phyloP scores from a whole-genome alignment of 2,797 vertebrate genomes.

The Cottoperca gobio region DNA sequence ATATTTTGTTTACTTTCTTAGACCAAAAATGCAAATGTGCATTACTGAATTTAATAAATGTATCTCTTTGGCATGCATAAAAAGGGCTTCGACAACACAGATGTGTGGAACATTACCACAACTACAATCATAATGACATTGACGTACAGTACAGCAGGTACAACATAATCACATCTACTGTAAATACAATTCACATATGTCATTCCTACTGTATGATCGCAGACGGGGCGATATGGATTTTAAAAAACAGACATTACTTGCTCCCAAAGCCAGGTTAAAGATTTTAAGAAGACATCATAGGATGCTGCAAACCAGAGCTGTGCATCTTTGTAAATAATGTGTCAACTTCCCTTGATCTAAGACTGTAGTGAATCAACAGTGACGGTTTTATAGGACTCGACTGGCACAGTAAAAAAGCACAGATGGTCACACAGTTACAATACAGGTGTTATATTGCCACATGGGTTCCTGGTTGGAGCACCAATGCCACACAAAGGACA shows the following conservation, averaged over 20 bases:
- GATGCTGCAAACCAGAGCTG: constrained; percentile 35
- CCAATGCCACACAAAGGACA: constrained; percentile 68
- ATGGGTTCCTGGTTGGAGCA: constrained; percentile 58
- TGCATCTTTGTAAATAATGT: constrained; percentile 18
- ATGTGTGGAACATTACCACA: constrained; percentile 65
- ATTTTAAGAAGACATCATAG: not conserved
- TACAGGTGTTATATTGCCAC: constrained; percentile 64
- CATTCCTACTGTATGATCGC: constrained; percentile 37
- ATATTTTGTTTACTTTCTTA: constrained; percentile 54
- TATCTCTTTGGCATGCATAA: constrained; percentile 87
- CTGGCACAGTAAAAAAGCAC: constrained; percentile 67
- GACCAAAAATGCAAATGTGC: constrained; percentile 75
- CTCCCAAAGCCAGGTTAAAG: constrained; percentile 7
- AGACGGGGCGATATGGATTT: constrained; percentile 22
- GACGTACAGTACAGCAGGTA: constrained; percentile 65
- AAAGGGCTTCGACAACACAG: constrained; percentile 70
- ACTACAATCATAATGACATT: constrained; percentile 62
- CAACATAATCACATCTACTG: constrained; percentile 51
- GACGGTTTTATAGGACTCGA: constrained; percentile 44
- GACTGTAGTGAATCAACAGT: constrained; percentile 34
- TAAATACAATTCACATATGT: constrained; percentile 49
- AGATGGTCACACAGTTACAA: constrained; percentile 67
- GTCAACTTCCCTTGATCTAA: constrained; percentile 4
- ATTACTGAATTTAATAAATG: constrained; percentile 67
- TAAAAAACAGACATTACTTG: constrained; percentile 26